Conservation (phyloP, 2,888 invertebrate genomes). For the Clunio marinus region DNA sequence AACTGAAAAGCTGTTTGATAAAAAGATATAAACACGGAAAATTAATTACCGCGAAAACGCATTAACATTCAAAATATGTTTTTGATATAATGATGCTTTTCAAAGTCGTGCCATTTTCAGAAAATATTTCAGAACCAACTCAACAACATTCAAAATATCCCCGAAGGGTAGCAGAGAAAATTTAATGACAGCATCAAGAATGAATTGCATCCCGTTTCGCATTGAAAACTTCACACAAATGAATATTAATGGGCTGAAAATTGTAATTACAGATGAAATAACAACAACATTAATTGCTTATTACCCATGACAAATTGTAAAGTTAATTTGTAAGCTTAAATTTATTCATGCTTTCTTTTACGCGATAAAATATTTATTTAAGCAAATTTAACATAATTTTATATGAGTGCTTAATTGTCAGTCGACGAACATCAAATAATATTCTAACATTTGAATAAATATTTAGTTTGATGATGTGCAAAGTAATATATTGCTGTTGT, state of each 20-base stretch:
- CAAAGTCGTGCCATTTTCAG: not conserved
- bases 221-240: not conserved
- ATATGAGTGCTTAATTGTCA: too few species aligned
- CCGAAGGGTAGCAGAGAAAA: not conserved
- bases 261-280: not conserved
- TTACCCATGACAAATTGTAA: too few species aligned
- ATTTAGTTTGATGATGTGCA: too few species aligned
- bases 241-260: slow-evolving; percentile 11
- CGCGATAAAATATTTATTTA: too few species aligned
- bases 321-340: too few species aligned
- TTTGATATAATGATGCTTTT: not conserved
- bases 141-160: too few species aligned
- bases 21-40: not conserved
- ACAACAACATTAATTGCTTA: not conserved
- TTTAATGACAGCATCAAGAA: too few species aligned
- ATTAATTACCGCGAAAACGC: slow-evolving; percentile 3
- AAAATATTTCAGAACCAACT: not conserved
- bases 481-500: too few species aligned
- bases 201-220: not conserved
- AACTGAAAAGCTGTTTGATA: not conserved
- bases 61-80: not conserved
- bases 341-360: too few species aligned
- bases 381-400: too few species aligned
- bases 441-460: too few species aligned
- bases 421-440: too few species aligned